Conservation (phyloP, 2,113 vertebrate genomes). For the Girardinichthys multiradiatus region DNA sequence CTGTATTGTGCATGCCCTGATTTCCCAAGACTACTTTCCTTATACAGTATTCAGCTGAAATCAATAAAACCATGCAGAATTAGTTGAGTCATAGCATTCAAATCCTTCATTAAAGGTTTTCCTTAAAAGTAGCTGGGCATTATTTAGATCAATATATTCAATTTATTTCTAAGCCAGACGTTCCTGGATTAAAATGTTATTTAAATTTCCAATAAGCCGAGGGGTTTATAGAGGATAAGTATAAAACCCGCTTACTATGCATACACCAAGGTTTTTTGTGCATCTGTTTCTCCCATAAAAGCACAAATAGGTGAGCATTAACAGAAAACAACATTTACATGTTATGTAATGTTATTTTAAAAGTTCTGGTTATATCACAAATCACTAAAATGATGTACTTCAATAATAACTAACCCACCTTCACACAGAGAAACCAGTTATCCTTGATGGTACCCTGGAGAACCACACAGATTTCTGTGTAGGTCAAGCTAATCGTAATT, state of each 20-base stretch:
- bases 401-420: too few species aligned
- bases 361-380: background rate
- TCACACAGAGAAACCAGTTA: too few species aligned
- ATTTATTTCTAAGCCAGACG: background rate
- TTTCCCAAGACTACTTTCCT: background rate
- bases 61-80: too few species aligned
- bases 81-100: background rate
- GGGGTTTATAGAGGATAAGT: too few species aligned
- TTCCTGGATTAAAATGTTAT: background rate
- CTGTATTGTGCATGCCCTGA: background rate
- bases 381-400: background rate
- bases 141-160: background rate
- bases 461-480: too few species aligned
- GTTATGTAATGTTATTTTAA: background rate
- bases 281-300: too few species aligned
- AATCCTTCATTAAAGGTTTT: background rate
- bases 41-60: too few species aligned
- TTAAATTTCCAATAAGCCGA: too few species aligned
- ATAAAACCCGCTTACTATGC: background rate
- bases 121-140: background rate
- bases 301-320: too few species aligned
- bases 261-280: background rate
- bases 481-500: too few species aligned
- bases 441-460: too few species aligned
- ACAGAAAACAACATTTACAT: background rate